Base-by-base conservation (phyloP, 2,888 invertebrate species). In the Metopia argyrocephala region DNA sequence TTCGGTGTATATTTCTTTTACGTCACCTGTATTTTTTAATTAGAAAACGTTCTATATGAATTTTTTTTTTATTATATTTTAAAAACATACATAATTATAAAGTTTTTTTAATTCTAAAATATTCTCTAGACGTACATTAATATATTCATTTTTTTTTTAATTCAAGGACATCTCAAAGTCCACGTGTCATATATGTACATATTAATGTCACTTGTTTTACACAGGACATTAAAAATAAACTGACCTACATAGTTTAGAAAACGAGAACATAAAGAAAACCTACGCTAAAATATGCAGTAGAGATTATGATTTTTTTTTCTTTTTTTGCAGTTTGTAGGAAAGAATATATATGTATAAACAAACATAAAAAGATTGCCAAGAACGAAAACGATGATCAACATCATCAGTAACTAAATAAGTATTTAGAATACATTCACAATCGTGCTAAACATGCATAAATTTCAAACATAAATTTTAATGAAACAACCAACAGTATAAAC, bases 401-500 rank as follows among this genome's bases (percentile, higher is more conserved):
- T 21, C 64, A 28, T 46, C 5, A 57, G 18, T 48, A 73, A 59
- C 15, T 2, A 65, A 66, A 66, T 50, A n/a, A n/a, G n/a, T n/a
- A 59, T 66, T 50, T 38, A 74, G 59, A 66, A 74, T 25, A 74
- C 25, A 57, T 50, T 45, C 23, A 25, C 31, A 66, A 27, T 38
- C 65, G 9, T 38, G 65, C 65, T 66, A 57, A 38, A 38, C n/a
- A n/a, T n/a, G n/a, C n/a, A n/a, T n/a, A n/a, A n/a, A n/a, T n/a
- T n/a, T n/a, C n/a, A n/a, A n/a, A n/a, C n/a, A n/a, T n/a, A 50
- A 27, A 28, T 27, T 62, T 25, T 20, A 45, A 52, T 38, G n/a
- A n/a, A n/a, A n/a, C n/a, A 12, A 61, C 52, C 31, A 15, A 50
- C 59, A 52, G 31, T 1, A 9, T 61, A 59, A 69, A 2, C 4